These are phyloP conservation scores for Pachycephus smyrnensis DNA, from an alignment of 2,888 invertebrate genomes.

Conservation along the genomic window DNA sequence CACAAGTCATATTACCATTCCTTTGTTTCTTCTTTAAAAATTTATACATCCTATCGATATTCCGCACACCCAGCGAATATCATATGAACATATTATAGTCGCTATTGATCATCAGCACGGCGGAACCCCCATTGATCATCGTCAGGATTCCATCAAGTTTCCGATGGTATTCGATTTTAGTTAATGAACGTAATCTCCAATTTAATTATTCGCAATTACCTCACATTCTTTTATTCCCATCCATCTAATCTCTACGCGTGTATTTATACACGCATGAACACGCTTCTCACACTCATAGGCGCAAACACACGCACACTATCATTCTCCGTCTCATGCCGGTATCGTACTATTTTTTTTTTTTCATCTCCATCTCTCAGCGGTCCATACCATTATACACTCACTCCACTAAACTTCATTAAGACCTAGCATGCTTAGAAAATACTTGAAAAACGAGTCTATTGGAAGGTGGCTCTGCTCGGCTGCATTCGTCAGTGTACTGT, in stretches of 20 bases:
- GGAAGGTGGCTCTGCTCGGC: conserved; percentile 55
- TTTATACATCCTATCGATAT: background rate
- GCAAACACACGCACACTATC: background rate
- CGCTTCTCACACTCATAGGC: background rate
- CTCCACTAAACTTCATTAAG: conserved; percentile 51
- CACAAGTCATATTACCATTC: background rate
- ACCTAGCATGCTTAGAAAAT: conserved; percentile 65
- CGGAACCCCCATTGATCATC: background rate
- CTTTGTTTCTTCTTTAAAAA: background rate
- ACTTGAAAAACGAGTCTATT: conserved; percentile 63
- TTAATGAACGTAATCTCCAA: background rate
- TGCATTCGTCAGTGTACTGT: conserved; percentile 52
- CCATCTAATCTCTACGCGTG: background rate
- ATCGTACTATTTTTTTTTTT: conserved; percentile 10
- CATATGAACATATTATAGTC: background rate
- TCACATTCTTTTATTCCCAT: background rate
- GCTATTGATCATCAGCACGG: background rate
- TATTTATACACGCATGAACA: background rate
- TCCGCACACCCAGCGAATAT: background rate
- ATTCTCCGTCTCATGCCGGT: conserved; percentile 11
- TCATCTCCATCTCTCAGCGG: conserved; percentile 7
- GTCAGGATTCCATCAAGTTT: background rate
- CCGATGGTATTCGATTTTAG: background rate
- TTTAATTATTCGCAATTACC: background rate
- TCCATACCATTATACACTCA: conserved; percentile 41